phyloP scores from a whole-genome alignment of 1,140 invertebrate species.

The Alviniconcha marisindica region DNA sequence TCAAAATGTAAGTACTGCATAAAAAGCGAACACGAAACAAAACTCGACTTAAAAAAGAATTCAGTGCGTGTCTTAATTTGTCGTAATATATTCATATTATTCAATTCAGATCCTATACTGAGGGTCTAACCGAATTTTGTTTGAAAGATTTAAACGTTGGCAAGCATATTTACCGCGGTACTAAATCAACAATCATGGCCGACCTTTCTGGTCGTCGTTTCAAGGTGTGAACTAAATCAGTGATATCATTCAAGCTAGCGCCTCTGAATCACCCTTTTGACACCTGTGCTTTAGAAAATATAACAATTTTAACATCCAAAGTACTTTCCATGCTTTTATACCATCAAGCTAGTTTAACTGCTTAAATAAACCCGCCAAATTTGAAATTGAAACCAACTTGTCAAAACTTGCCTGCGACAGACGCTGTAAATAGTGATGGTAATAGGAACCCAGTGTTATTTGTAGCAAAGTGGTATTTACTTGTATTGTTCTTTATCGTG shows the following conservation, averaged over 20 bases:
- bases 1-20: background rate
- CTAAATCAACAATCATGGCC: constrained; percentile 25
- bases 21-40: no score
- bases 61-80: no score
- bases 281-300: no score
- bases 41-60: no score
- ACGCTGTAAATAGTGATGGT: background rate
- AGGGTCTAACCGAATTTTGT: background rate
- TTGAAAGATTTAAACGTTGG: constrained; percentile 14
- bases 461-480: no score
- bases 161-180: constrained; percentile 19
- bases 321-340: background rate
- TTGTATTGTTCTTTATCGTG: no score
- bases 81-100: background rate
- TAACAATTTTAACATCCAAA: background rate
- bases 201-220: background rate
- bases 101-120: background rate
- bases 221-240: constrained; percentile 8
- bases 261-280: no score
- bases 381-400: constrained; percentile 28
- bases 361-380: constrained; percentile 14
- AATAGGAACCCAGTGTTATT: no score
- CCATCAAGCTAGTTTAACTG: background rate
- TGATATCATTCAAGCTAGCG: no score
- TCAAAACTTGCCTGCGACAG: constrained; percentile 3